These are phyloP conservation scores for Holotrichia oblita DNA, from an alignment of 1,140 invertebrate genomes.

Conservation along the genomic window DNA sequence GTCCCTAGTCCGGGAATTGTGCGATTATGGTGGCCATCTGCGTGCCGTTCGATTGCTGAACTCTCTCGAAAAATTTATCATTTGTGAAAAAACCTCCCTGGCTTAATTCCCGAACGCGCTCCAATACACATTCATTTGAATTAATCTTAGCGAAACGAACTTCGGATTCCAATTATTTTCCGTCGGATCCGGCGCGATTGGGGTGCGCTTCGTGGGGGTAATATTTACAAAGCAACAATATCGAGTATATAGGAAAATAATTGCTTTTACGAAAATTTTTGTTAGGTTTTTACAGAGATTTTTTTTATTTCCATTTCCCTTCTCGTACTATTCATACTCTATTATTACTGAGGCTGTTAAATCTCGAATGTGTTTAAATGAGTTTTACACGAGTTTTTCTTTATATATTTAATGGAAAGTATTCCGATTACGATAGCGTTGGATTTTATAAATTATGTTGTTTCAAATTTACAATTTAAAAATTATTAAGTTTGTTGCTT, in stretches of 20 bases:
- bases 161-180: neutral
- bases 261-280: slow-evolving; percentile 3
- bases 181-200: neutral
- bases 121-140: neutral
- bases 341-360: no score
- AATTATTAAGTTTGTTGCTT: no score
- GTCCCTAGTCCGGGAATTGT: neutral
- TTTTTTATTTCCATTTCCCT: neutral
- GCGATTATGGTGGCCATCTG: no score
- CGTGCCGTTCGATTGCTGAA: no score
- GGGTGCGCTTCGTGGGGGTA: neutral
- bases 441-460: no score
- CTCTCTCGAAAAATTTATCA: neutral
- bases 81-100: neutral
- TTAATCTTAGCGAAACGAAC: neutral
- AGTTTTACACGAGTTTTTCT: no score
- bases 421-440: no score
- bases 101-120: neutral
- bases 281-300: neutral
- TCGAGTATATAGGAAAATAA: neutral
- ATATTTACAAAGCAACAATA: slow-evolving; percentile 13
- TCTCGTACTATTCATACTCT: no score
- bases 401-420: no score
- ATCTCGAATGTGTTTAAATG: no score
- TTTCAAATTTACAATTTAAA: no score